A percentile compares a stretch with the other conserved stretches of the same genome.
Conservation (phyloP, 1,140 invertebrate genomes). For the Drosophila kurseongensis region DNA sequence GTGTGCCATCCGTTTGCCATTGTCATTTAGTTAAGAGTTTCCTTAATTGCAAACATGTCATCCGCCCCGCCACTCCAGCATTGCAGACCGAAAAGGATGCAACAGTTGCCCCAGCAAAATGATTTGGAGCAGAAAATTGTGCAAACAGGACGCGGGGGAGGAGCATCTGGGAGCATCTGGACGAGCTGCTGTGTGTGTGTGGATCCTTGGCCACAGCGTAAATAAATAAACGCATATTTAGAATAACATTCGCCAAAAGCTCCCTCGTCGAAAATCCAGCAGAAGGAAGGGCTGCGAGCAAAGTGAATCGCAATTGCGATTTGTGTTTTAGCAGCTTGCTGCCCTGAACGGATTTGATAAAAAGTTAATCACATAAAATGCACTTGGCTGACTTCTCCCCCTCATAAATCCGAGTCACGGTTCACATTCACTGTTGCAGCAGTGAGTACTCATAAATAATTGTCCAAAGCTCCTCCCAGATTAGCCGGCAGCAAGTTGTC, state of each 20-base stretch:
- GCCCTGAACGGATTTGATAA: slow-evolving; percentile 47
- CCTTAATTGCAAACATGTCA: slow-evolving; percentile 64
- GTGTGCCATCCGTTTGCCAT: slow-evolving; percentile 54
- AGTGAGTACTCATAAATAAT: slow-evolving; percentile 52
- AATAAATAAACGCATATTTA: slow-evolving; percentile 73
- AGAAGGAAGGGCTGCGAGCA: slow-evolving; percentile 4
- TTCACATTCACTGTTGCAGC: slow-evolving; percentile 13
- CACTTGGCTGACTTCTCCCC: slow-evolving; percentile 38
- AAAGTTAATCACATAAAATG: slow-evolving; percentile 56
- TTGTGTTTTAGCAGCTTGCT: slow-evolving; percentile 32
- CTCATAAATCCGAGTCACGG: slow-evolving; percentile 42
- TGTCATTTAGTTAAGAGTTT: slow-evolving; percentile 66
- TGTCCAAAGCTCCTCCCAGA: slow-evolving; percentile 48
- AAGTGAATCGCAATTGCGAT: slow-evolving; percentile 39
- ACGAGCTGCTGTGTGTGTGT: slow-evolving; percentile 29
- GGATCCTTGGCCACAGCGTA: slow-evolving; percentile 54
- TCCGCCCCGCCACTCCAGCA: slow-evolving; percentile 8
- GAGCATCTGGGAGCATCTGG: slow-evolving; percentile 25
- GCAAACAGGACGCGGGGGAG: slow-evolving; percentile 41
- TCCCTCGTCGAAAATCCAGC: slow-evolving; percentile 6
- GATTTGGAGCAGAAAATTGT: slow-evolving; percentile 64
- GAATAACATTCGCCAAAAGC: slow-evolving; percentile 61
- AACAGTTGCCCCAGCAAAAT: slow-evolving; percentile 59
- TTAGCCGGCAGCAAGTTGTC: slow-evolving; percentile 50
- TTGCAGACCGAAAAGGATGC: slow-evolving; percentile 36